Evolutionary conservation across 2,797 vertebrate genomes (phyloP).

Genomic region (Acanthurus tractus): DNA sequence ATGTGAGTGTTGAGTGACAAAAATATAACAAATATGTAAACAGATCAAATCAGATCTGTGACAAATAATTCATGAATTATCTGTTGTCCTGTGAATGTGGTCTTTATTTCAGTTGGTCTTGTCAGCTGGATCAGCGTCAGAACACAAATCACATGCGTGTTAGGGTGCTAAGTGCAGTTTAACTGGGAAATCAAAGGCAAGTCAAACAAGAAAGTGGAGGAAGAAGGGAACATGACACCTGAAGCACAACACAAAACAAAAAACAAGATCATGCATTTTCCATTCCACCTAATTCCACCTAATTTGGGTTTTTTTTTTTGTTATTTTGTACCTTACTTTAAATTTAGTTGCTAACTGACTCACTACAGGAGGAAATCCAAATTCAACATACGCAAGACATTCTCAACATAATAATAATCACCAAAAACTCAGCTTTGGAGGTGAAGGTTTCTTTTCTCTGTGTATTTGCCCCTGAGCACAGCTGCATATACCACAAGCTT

Average conservation of each 20-base stretch:
- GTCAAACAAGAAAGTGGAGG: conserved; percentile 77
- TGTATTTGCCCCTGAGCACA: conserved; percentile 27
- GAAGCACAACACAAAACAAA: conserved; percentile 9
- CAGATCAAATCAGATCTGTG: not conserved
- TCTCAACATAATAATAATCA: not conserved
- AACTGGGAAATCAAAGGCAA: conserved; percentile 55
- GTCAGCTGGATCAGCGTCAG: not conserved
- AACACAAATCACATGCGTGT: conserved; percentile 35
- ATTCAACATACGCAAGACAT: not conserved
- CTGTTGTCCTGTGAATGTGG: not conserved
- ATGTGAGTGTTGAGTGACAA: not conserved
- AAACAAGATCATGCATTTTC: not conserved
- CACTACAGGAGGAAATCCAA: not conserved
- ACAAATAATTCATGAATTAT: not conserved
- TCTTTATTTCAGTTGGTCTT: not conserved
- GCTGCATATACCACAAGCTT: conserved; percentile 52
- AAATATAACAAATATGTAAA: not conserved
- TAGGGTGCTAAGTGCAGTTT: conserved; percentile 12
- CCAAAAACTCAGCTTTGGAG: not conserved
- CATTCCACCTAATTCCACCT: not conserved
- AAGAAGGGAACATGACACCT: conserved; percentile 45
- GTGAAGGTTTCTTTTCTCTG: conserved; percentile 11
- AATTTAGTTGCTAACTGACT: not conserved
- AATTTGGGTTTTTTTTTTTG: not conserved
- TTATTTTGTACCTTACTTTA: not conserved